Evolutionary conservation across 2,113 vertebrate genomes (phyloP), one percentile per base, ranked within the genome.

Genomic region (Ramphastos sulfuratus): DNA sequence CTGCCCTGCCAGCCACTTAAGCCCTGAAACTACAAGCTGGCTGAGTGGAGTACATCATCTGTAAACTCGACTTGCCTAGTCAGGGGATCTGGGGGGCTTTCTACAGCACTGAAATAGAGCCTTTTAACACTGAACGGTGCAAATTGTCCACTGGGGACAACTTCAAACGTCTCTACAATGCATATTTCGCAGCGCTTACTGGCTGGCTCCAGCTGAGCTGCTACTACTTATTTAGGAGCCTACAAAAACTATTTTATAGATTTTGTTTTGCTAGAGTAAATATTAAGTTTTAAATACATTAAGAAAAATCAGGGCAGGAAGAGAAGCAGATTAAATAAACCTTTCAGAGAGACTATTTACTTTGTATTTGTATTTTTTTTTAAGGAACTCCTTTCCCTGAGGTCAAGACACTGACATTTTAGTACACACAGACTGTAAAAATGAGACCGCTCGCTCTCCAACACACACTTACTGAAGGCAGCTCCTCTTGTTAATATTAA

Each of bases 91-190:
- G 76, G 89, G 90, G 95, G 89, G 77, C 89, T 96, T 96, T 97
- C 94, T 27, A n/a, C 92, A 86, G 85, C 58, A 63, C 95, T 94
- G 95, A 88, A 64, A 96, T 82, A 69, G 95, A 97, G 96, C 91
- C 96, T 97, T 97, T 97, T 97, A 97, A 97, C 96, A 96, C 96
- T 76, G 94, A 97, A 80, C 52, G 81, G 90, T 95, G 96, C 87
- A 97, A 97, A 97, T 90, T 97, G 97, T 97, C 95, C 97, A 97
- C 96, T 93, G 90, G 96, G 96, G 97, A 97, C 94, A 93, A 89
- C 96, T 97, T 97, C 94, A 97, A 96, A 97, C 76, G 71, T 94
- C 96, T 97, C 96, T 81, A 94, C 95, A 96, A 95, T 82, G 93
- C 94, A 92, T 93, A 95, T 96, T 28, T 77, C 9, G 92, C 80